Base-by-base conservation (phyloP, 2,888 invertebrate genomes). In the Ectropis crepuscularia region DNA sequence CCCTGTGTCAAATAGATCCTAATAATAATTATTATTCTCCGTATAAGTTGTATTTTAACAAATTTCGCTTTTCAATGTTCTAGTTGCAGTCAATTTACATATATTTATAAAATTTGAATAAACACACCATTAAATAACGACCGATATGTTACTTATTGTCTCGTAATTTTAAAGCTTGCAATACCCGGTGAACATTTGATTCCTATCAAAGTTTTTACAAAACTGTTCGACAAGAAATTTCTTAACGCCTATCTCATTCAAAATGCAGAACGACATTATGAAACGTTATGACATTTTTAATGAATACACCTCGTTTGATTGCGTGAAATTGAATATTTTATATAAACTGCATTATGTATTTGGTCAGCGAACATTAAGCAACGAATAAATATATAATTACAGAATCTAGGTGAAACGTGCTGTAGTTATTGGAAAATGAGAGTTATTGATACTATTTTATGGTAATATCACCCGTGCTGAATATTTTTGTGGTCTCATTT, bases 301-400 rank as follows among this genome's bases (percentile, higher is more conserved):
- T 49, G 47, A 72, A 67, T 67, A 61, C 57, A 67, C 53, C 57
- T 63, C 53, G 38, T 62, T 69, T 64, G 51, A 63, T 70, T 68
- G 68, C 68, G 62, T 63, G 62, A 65, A 68, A 67, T 65, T 53
- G 67, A 64, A 68, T 63, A 59, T 51, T 54, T 58, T 59, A 55
- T 59, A 37, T 59, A 47, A 65, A 60, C 60, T 57, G 53, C 47
- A 69, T 66, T 60, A 53, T 55, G 64, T 63, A 53, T 67, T 68
- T 66, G 65, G 63, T 38, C 58, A 65, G 60, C 46, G 50, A 42
- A 61, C 48, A 49, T 67, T 65, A 57, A 49, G 70, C 60, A 71
- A 67, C 47, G 41, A 53, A 67, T 68, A 62, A 55, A 68, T 67
- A 61, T 49, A 63, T 63, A 59, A 65, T 67, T 63, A 53, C 55